Evolutionary conservation across 2,888 invertebrate species (phyloP), one percentile per base, ranked within the genome.

Genomic region (Steinernema scapterisci): DNA sequence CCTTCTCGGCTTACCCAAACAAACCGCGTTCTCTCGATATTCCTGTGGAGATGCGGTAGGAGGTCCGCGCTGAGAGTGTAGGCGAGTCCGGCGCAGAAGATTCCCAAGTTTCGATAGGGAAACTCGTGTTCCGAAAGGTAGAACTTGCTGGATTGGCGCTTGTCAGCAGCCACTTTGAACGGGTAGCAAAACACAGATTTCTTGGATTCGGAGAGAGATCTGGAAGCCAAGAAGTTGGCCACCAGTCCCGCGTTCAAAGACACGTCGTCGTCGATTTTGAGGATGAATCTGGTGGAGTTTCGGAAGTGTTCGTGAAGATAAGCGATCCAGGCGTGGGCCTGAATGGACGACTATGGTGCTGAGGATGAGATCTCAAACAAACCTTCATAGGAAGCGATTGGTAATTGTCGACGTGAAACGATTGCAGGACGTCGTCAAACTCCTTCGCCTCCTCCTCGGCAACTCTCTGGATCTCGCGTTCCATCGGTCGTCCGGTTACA

Each of bases 241-340:
- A 71, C 48, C 9, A 52, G 38, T 7, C 27, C 23, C 46, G 72
- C 19, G 23, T 76, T 76, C 16, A 76, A 25, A 21, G n/a, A 44
- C 21, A 76, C 76, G 51, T 76, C 76, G 46, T 76, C 76, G 46
- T 76, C 76, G 31, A 76, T 38, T 44, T 76, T 76, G 11, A 76
- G 46, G 9, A 76, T 54, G 51, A 71, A 77, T 25, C 23, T 71
- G 19, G 63, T 63, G 31, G 54, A 25, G 6, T 77, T 48, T 21
- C 16, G 54, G 13, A 77, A 77, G 43, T 43, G n/a, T n/a, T 51
- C 51, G 31, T 63, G 11, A 7, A 76, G 16, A 31, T 51, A 76
- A 13, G 70, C 19, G 9, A 76, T 44, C 76, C 76, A 76, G 5
- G 76, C 51, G 25, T 77, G 71, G 1, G 76, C 76, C 75, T 76